Percentiles rank a stretch among this genome's conserved stretches.
Evolutionary conservation across 2,113 vertebrate species (phyloP).

Genomic region (Coracopsis vasa): DNA sequence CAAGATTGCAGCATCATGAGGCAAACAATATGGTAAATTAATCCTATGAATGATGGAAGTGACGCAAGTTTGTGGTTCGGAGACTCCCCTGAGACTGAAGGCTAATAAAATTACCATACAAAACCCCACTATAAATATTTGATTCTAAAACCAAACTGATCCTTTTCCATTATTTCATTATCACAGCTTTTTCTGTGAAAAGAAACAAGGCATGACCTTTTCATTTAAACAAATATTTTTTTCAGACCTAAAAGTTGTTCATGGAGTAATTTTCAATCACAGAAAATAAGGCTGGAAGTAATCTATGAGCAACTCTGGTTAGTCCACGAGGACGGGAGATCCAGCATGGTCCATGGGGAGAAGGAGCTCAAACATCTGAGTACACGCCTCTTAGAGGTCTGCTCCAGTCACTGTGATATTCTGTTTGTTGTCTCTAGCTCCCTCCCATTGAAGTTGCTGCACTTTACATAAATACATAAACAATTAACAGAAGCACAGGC

Average conservation of each 20-base stretch:
- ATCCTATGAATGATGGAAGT: not conserved
- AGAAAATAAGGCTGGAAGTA: not conserved
- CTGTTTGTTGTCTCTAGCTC: not conserved
- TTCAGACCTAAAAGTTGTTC: not conserved
- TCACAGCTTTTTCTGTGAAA: not conserved
- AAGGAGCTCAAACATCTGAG: not conserved
- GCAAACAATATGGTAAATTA: not conserved
- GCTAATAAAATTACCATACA: not conserved
- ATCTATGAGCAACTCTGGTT: not conserved
- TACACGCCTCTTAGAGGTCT: not conserved
- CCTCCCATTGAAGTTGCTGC: not conserved
- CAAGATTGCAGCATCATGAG: not conserved
- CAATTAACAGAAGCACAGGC: not conserved
- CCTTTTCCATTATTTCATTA: not conserved
- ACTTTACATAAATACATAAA: not conserved
- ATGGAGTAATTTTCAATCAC: not conserved
- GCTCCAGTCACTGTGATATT: not conserved
- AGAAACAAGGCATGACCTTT: not conserved
- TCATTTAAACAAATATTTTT: not conserved
- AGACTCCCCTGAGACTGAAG: not conserved
- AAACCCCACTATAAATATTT: not conserved
- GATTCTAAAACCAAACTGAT: not conserved
- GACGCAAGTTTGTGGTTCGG: not conserved
- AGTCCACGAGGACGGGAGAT: not conserved
- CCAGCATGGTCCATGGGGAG: rapidly evolving